phyloP scores from a whole-genome alignment of 2,113 vertebrate species.

The Bambusicola thoracicus region DNA sequence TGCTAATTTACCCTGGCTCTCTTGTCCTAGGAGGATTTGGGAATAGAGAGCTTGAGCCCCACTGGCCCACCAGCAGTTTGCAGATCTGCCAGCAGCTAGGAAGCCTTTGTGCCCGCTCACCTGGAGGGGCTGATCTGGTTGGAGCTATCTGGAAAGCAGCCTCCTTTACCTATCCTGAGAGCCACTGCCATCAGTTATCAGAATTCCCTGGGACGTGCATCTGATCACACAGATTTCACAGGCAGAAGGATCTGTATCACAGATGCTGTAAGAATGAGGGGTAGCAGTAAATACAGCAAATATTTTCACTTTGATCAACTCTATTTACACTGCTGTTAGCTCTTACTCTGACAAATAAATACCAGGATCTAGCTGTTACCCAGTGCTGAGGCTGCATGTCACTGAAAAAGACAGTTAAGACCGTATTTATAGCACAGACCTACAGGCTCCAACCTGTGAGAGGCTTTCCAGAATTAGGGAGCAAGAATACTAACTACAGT shows the following conservation, averaged over 20 bases:
- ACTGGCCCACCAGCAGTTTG: not conserved
- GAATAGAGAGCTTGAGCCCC: not conserved
- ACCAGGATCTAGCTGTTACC: not conserved
- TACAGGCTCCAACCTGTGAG: conserved; percentile 62
- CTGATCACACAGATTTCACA: not conserved
- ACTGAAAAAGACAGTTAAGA: conserved; percentile 47
- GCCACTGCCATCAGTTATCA: not conserved
- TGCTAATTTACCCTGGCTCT: not conserved
- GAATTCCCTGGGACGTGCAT: not conserved
- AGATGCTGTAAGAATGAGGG: not conserved
- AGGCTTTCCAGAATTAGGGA: conserved; percentile 57
- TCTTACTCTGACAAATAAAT: not conserved
- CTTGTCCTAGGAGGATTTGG: not conserved
- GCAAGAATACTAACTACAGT: conserved; percentile 36
- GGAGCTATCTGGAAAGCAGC: not conserved
- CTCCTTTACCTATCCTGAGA: not conserved
- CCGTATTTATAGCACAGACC: conserved; percentile 53
- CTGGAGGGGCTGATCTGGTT: not conserved
- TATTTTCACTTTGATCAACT: not conserved
- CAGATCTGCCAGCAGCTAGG: not conserved
- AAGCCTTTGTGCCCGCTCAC: not conserved
- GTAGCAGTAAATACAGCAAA: not conserved
- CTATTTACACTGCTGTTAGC: not conserved
- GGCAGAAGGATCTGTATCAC: not conserved
- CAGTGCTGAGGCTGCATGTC: not conserved